These are phyloP conservation scores for Hippopotamyrus pictus DNA, from an alignment of 2,797 vertebrate species.

Conservation along the genomic window DNA sequence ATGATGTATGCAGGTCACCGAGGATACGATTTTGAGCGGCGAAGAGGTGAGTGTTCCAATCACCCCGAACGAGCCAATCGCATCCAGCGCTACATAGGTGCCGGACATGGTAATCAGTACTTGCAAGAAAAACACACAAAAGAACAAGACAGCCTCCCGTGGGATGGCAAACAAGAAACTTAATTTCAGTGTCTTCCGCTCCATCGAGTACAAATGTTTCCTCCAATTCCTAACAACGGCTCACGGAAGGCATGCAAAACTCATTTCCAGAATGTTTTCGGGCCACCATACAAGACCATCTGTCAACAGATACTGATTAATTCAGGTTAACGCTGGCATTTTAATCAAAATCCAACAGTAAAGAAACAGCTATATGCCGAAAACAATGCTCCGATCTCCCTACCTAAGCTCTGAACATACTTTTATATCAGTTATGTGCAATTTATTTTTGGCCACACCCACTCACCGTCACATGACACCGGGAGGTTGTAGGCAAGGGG, in stretches of 20 bases:
- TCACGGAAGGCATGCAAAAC: not conserved
- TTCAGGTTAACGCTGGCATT: not conserved
- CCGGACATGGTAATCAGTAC: conserved; percentile 43
- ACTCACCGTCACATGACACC: not conserved
- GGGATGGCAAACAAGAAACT: conserved; percentile 45
- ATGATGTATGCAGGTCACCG: not conserved
- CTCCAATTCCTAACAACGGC: conserved; percentile 5
- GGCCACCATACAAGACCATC: conserved; percentile 1
- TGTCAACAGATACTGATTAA: conserved; percentile 7
- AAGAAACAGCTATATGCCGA: not conserved
- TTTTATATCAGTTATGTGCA: not conserved
- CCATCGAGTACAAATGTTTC: conserved; percentile 43
- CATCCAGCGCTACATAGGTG: conserved; percentile 35
- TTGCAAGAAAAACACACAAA: conserved; percentile 36
- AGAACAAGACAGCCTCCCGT: conserved; percentile 36
- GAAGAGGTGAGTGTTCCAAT: conserved; percentile 39
- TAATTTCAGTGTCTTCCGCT: conserved; percentile 52
- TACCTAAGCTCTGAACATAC: not conserved
- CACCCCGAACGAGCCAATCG: conserved; percentile 37
- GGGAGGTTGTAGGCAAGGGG: not conserved
- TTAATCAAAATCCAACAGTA: not conserved
- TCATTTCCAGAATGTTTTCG: not conserved
- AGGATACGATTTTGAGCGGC: conserved; percentile 34
- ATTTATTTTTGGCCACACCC: not conserved
- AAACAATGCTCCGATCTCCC: not conserved